Conservation (phyloP, 2,797 vertebrate genomes). For the Urophycis tenuis region DNA sequence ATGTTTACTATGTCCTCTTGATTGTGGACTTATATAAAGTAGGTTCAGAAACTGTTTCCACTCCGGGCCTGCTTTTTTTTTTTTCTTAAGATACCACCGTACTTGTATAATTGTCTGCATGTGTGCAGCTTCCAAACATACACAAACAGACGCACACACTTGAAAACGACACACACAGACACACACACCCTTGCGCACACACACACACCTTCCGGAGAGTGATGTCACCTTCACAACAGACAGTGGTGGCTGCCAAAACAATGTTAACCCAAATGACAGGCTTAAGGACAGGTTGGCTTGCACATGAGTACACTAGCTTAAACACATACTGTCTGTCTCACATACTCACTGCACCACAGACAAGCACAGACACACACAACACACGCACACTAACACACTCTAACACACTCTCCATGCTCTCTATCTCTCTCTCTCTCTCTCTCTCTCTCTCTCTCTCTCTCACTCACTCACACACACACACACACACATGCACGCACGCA, state of each 20-base stretch:
- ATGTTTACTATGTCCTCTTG: constrained; percentile 58
- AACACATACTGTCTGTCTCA: constrained; percentile 31
- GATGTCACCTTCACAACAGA: constrained; percentile 53
- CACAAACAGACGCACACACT: constrained; percentile 16
- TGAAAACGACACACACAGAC: constrained; percentile 6
- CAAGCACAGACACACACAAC: background rate
- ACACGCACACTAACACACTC: too few species aligned
- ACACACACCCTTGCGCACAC: constrained; percentile 16
- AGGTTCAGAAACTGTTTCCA: constrained; percentile 50
- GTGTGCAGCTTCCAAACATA: constrained; percentile 43
- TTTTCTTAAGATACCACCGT: background rate
- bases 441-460: too few species aligned
- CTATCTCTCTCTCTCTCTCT: too few species aligned
- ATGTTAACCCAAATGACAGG: constrained; percentile 32
- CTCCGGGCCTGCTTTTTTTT: constrained; percentile 44
- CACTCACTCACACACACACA: too few species aligned
- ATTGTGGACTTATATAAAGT: constrained; percentile 59
- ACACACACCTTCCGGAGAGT: constrained; percentile 34
- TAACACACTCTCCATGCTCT: too few species aligned
- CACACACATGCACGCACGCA: too few species aligned
- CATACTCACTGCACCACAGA: constrained; percentile 21
- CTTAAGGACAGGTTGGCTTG: constrained; percentile 34
- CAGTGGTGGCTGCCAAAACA: constrained; percentile 36
- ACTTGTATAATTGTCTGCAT: constrained; percentile 52
- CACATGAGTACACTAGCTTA: constrained; percentile 26